Evolutionary conservation across 1,140 invertebrate species (phyloP), one percentile per base, ranked within the genome.

Genomic region (Leucophenga varia): DNA sequence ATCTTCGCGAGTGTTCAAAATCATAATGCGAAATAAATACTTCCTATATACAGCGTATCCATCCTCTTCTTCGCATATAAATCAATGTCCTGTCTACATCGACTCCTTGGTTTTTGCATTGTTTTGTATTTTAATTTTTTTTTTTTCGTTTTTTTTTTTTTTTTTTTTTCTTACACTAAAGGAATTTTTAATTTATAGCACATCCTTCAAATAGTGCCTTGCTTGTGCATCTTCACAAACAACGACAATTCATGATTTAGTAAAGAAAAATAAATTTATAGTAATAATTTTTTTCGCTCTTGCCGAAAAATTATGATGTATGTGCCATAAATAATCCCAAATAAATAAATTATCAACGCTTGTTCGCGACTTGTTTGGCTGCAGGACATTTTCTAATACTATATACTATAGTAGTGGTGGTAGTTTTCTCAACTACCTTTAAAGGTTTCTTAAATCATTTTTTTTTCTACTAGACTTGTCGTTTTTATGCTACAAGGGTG

Each of bases 251-350:
- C 22, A 6, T 25, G 22, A 25, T 25, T 25, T 25, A 25, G 22
- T 6, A 25, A 25, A 25, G 10, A 10, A 10, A 25, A 25, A 25
- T 25, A 25, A 25, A 25, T 25, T 25, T 25, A 25, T 25, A 25
- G 22, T 25, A 25, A 25, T 25, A 25, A 25, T 25, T 25, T 25
- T 25, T 25, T 12, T 28, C 6, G 25, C 25, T 28, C 12, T 6
- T 48, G 63, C 45, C 63, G 55, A 44, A 49, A 67, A 69, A 69
- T 61, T 64, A 69, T 69, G 64, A 69, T 69, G 61, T 69, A 69
- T 64, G 64, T 52, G 61, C 64, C 56, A 69, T 69, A 69, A 69
- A 69, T 69, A 69, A 69, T 69, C 59, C 57, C 55, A 64, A 69
- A 69, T 69, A 69, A 69, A 69, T 69, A 69, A 69, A 69, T 69